Evolutionary conservation across 92 coral and sea anemone species (phyloP), one percentile per base, ranked within the genome.

Genomic region (Bergia sp.): DNA sequence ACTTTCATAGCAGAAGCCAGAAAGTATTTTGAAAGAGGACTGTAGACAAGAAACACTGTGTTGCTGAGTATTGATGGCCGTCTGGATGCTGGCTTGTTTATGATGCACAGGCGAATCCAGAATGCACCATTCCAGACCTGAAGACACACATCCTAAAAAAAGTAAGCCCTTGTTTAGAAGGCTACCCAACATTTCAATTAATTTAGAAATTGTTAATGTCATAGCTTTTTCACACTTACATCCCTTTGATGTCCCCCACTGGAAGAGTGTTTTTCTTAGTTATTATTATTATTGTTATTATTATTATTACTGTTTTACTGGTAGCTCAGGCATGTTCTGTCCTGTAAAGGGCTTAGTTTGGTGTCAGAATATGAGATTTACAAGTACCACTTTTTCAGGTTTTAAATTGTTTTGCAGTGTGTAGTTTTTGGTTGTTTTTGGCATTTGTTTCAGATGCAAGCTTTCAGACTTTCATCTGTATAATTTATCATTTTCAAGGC

Each of bases 1-100:
- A 82, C 94, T 61, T 94, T 97, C 81, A 97, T 89, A 16, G 90
- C 71, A 41, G 98, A 90, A 37, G 91, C 76, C 87, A 97, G 89
- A 66, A 97, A 42, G 45, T 97, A 92, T 39, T 94, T 90, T 12
- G 99, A 92, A 66, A 89, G 92, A 15, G 99, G 98, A 86, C 91
- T 90, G 86, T 97, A 89, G 43, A 97, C 92, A 39, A 97, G 77
- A 89, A 91, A 96, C 13, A 96, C 88, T 44, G 91, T 82, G 81
- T 90, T 91, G 79, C 79, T 76, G 12, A 29, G 66, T 3, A 90
- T 42, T 58, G 91, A 88, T 7, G 84, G 76, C 20, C 78, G 69
- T 12, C 82, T 76, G 2, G 86, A 20, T 78, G 81, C 49, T 42
- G 79, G 78, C 79, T 91, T 84, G 66, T 92, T 92, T 67, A 47